Base-by-base conservation (phyloP, 2,113 vertebrate species). In the Microcebus lehilahytsara region DNA sequence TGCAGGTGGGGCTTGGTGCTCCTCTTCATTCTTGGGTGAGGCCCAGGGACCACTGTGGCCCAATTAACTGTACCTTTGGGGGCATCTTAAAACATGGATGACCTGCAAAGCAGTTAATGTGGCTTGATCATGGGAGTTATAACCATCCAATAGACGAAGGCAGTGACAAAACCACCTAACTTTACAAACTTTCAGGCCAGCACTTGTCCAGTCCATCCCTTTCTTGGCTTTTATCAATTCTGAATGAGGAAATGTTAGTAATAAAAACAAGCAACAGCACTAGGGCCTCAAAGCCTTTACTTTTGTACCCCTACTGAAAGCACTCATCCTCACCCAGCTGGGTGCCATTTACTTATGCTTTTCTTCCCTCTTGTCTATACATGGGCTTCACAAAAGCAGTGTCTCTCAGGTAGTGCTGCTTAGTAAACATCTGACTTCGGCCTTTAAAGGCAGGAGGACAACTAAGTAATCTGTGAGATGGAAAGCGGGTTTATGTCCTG, bases 401-500 rank as follows among this genome's bases (percentile, higher is more conserved):
- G n/a, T 37, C 40, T 23, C 60, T 56, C 25, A 32, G 64, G n/a
- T 1, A 5, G 10, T 30, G 19, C 32, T n/a, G 32, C 25, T 42
- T 12, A 9, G 34, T 37, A 37, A 77, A 46, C 23, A n/a, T 0
- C 17, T 58, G 30, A 32, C 30, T 72, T 40, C 1, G 64, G 37
- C 32, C 37, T 60, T 93, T 23, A 23, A 0, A 6, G 2, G 4
- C 1, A 60, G 40, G 20, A 71, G 62, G 9, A 12, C 23, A 23
- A 17, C 1, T 22, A 69, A 5, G 72, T 9, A n/a, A 71, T 12
- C 6, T 72, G 71, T 77, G 95, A 11, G 64, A 88, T 3, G 5
- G 23, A 23, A 34, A 40, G 11, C 0, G 4, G 62, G 16, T 9
- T 37, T 20, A 22, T 0, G 0, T 42, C 25, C 74, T 20, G 46